Conservation (phyloP, 2,888 invertebrate genomes). For the Aphidoletes aphidimyza region DNA sequence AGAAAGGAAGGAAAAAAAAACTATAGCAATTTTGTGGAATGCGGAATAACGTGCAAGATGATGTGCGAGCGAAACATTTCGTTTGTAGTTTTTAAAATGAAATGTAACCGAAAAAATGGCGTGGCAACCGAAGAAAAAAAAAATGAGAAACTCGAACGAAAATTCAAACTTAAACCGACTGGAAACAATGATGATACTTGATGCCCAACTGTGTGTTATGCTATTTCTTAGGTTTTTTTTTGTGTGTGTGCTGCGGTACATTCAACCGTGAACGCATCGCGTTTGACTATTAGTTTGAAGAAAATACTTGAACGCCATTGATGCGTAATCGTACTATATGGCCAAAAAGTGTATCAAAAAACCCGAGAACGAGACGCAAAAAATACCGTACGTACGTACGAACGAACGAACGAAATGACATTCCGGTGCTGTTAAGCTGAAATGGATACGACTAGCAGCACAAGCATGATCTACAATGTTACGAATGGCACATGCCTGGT, state of each 20-base stretch:
- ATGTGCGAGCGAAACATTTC: neutral
- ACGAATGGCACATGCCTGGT: neutral
- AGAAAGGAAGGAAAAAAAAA: too few relatives aligned
- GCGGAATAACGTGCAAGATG: neutral
- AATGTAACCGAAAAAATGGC: neutral
- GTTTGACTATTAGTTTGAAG: neutral
- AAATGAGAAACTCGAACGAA: neutral
- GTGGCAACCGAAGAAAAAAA: neutral
- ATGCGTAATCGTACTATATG: too few relatives aligned
- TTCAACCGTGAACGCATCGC: constrained; percentile 27
- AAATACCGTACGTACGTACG: neutral
- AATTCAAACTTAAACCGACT: neutral
- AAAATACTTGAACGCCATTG: neutral
- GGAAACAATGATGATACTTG: constrained; percentile 49
- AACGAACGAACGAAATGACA: neutral
- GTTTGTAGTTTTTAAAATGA: neutral
- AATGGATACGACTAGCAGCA: neutral
- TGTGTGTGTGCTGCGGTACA: neutral
- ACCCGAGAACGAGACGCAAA: too few relatives aligned
- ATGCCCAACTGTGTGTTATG: constrained; percentile 28
- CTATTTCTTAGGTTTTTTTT: neutral
- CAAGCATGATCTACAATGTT: neutral
- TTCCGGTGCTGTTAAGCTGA: neutral
- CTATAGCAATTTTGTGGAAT: neutral
- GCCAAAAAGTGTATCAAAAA: neutral